phyloP scores from a whole-genome alignment of 2,888 invertebrate genomes.

The Mesorhabditis sp. region DNA sequence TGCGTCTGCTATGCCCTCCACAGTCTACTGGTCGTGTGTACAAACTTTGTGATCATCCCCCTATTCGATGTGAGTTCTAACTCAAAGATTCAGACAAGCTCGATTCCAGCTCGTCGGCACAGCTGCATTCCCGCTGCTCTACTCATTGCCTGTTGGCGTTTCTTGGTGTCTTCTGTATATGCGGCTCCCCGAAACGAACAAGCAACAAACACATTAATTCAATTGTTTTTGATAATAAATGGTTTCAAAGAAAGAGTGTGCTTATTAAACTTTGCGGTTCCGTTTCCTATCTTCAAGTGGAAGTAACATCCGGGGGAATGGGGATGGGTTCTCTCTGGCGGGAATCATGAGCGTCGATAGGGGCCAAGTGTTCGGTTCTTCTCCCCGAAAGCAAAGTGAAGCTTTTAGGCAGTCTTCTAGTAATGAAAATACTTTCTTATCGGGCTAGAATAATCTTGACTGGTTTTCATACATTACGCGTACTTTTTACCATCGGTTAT shows the following conservation, averaged over 20 bases:
- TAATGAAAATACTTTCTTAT: no score
- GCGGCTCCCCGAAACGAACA: background rate
- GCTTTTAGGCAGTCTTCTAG: no score
- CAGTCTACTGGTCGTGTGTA: conserved; percentile 41
- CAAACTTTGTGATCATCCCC: conserved; percentile 42
- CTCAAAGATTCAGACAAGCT: background rate
- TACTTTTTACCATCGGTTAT: background rate
- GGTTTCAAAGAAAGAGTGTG: no score
- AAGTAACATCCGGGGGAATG: no score
- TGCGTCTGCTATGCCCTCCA: conserved; percentile 45
- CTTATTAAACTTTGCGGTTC: no score
- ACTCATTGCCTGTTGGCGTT: background rate
- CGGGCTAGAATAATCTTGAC: no score
- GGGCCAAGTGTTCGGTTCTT: no score
- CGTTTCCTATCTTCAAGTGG: no score
- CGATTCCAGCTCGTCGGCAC: background rate
- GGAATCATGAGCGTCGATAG: no score
- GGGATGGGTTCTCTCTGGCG: no score
- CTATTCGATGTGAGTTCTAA: conserved; percentile 32
- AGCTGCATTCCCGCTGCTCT: background rate
- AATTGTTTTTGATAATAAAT: background rate
- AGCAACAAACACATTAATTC: background rate
- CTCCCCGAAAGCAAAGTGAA: no score
- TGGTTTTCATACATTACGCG: background rate
- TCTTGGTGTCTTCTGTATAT: background rate